Evolutionary conservation across 2,113 vertebrate genomes (phyloP), one percentile per base, ranked within the genome.

Genomic region (Argyrosomus japonicus): DNA sequence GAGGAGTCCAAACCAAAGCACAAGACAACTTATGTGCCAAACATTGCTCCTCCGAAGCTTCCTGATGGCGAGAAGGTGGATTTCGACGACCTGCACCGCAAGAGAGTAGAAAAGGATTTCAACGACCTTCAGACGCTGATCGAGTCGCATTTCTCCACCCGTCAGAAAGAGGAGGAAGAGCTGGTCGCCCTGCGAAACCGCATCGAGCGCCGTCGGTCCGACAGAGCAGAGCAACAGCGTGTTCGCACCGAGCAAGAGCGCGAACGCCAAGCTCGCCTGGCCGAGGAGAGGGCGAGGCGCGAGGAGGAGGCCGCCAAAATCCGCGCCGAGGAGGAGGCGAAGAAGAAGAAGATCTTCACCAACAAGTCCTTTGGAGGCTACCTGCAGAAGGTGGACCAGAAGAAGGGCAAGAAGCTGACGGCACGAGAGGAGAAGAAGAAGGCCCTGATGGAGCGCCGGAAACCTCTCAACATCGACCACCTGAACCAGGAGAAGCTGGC

Each of bases 141-240:
- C 0, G 96, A 98, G 89, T 93, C 95, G 8, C 98, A 99, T 45
- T 99, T 99, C 85, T 96, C 95, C 91, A 97, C 89, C 92, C 95
- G 98, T 29, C 98, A 99, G 94, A 99, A 99, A 79, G 98, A 99
- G 80, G 98, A 99, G 79, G 98, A 99, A 51, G 98, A 99, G 64
- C 96, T 99, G 1, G 62, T 99, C 0, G 94, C 93, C 0, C 95
- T 99, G 75, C 96, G 97, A 5, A 96, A 87, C 85, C 96, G 98
- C 74, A 99, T 99, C 0, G 98, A 99, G 48, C 89, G 95, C 12
- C 95, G 98, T 0, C 94, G 98, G 3, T 92, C 98, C 0, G 98
- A 99, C 92, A 86, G 98, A 18, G 96, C 97, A 0, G 98, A 99
- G 45, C 98, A 99, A 87, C 97, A 98, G 83, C 95, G 98, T 0